Evolutionary conservation across 2,113 vertebrate species (phyloP).

Genomic region (Cryptoleucopteryx plumbea): DNA sequence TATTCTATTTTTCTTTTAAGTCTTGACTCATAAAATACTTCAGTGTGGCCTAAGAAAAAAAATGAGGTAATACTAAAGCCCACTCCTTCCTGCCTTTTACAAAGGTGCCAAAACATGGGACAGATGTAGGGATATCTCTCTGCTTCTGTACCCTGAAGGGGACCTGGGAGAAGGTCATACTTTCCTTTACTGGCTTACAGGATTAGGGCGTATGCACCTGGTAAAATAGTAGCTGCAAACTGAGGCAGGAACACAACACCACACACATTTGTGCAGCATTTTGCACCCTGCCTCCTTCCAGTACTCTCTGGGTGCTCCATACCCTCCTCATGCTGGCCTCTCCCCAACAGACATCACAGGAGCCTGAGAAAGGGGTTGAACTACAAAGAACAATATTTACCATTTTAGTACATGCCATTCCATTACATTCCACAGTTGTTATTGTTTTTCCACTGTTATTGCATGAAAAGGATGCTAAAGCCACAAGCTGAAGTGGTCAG

Average conservation of each 20-base stretch:
- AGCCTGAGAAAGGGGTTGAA: background rate
- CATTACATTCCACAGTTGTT: slow-evolving; percentile 23
- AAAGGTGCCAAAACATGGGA: background rate
- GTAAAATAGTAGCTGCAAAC: background rate
- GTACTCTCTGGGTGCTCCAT: background rate
- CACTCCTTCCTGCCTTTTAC: background rate
- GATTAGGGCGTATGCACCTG: background rate
- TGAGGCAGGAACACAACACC: background rate
- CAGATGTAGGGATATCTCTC: background rate
- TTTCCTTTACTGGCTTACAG: background rate
- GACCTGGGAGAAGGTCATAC: background rate
- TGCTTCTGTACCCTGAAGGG: background rate
- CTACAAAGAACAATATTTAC: slow-evolving; percentile 40
- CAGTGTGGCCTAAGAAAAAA: background rate
- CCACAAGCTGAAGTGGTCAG: background rate
- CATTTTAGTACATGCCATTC: slow-evolving; percentile 43
- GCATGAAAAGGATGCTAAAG: slow-evolving; percentile 41
- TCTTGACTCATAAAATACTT: background rate
- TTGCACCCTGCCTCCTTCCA: background rate
- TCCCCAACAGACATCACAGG: background rate
- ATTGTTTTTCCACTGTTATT: slow-evolving; percentile 12
- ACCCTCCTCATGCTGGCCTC: background rate
- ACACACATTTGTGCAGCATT: background rate
- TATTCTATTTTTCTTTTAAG: background rate
- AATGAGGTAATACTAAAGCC: background rate